phyloP scores from a whole-genome alignment of 2,888 invertebrate genomes.

The Leptinotarsa rubiginosa region DNA sequence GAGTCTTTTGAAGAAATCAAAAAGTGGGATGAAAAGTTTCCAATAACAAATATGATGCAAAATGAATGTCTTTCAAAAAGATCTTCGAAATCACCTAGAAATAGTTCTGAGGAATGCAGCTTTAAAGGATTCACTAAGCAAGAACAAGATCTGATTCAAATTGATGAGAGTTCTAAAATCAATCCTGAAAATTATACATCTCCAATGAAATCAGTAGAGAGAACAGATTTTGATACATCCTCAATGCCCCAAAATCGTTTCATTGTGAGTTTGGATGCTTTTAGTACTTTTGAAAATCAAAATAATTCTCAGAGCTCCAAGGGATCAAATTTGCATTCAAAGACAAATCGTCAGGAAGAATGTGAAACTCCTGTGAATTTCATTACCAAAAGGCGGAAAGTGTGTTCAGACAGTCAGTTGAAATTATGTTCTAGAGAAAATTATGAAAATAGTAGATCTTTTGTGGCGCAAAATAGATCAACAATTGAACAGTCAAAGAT shows the following conservation, averaged over 20 bases:
- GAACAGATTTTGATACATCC: not conserved
- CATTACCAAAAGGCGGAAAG: slow-evolving; percentile 25
- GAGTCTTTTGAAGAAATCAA: slow-evolving; percentile 35
- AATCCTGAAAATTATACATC: slow-evolving; percentile 26
- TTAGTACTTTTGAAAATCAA: slow-evolving; percentile 22
- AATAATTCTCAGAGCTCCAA: not conserved
- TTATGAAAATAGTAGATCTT: not conserved
- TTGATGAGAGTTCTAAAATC: no score
- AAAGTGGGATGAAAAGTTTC: slow-evolving; percentile 29
- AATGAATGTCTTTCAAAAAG: not conserved
- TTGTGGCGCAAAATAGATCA: not conserved
- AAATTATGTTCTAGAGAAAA: not conserved
- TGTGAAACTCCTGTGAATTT: slow-evolving; percentile 26
- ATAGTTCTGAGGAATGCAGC: not conserved
- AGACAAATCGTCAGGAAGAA: not conserved
- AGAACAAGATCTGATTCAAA: not conserved
- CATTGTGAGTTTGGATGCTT: slow-evolving; percentile 15
- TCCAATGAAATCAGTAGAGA: not conserved
- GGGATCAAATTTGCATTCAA: slow-evolving; percentile 2
- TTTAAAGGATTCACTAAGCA: not conserved
- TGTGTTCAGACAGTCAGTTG: slow-evolving; percentile 15
- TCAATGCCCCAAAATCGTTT: not conserved
- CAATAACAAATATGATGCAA: slow-evolving; percentile 2
- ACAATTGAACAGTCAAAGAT: not conserved
- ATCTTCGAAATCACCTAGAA: not conserved